Base-by-base conservation (phyloP, 2,797 vertebrate genomes). In the Chaetodon trifasciatus region DNA sequence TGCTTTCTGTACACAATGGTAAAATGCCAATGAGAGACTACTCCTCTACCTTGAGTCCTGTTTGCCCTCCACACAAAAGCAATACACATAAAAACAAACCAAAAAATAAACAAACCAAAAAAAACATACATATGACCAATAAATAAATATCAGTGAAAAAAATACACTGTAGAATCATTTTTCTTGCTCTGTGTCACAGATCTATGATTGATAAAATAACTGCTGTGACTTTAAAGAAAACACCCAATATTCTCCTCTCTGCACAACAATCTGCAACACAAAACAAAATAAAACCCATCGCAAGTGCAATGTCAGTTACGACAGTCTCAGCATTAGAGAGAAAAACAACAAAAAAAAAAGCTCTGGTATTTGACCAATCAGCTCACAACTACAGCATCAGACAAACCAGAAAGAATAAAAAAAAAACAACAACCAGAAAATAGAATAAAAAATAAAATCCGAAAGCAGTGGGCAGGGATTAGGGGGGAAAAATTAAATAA, bases 61-160 rank as follows among this genome's bases (percentile, higher is more conserved):
- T 91, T 89, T 86, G 73, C 87, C 83, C 89, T 86, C 85, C 71
- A 74, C 75, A 83, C 78, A 85, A 83, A 88, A 84, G 77, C 71
- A 83, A 82, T 42, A 84, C 58, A 82, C 74, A 77, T 77, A 8
- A 79, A 88, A 77, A 67, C 75, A 60, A 81, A 56, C 4, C 28
- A 32, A 44, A 70, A 42, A 78, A 58, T 8, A 39, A 81, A 85
- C 64, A 71, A 56, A 70, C 46, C 57, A 61, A 78, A 49, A 39
- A 44, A 61, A 78, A 81, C 44, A 81, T 85, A 92, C 68, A 87
- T 88, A 89, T 81, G 69, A 92, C 85, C 88, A 95, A 95, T 94
- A 95, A 95, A 95, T 94, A 95, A 94, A 95, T 94, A 93, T 83
- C 92, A 93, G 93, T 93, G 93, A 93, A 84, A 90, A 90, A 93